Base-by-base conservation (phyloP, 1,140 invertebrate genomes). In the Anastrepha ludens region DNA sequence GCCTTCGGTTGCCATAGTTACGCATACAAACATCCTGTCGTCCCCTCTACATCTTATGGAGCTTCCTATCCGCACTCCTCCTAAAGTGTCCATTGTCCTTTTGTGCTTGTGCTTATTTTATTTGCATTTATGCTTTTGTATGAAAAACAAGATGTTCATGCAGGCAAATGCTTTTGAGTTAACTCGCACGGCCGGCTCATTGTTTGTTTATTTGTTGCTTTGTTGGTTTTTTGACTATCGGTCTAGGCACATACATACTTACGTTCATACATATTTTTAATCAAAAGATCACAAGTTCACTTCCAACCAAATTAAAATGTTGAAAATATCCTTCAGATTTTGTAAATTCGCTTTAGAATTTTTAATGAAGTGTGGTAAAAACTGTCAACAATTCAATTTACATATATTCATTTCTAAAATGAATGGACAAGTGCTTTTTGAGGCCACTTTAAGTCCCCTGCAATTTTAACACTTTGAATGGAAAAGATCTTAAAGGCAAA, bases 111-210 rank as follows among this genome's bases (percentile, higher is more conserved):
- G 41, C 47, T 81, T 20, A 20, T 81, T 8, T 58, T 81, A 81
- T 81, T 81, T 81, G 74, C 74, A 74, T 74, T 74, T 74, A 44
- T 74, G 70, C 74, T 81, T 81, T 81, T 81, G 74, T 81, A 2
- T 5, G 2, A 7, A 81, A 58, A 58, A 81, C 44, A 81, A 81
- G 2, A 81, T 81, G 74, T 81, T 81, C 55, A 50, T 81, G 44
- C 50, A 47, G 44, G 50, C 5, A 55, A 81, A 47, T 81, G 74
- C 74, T 81, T 17, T 74, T 74, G 39, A 74, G 70, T n/a, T n/a
- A 74, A 41, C 70, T 74, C 70, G 15, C 47, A 20, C 20, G 13
- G 47, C 44, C 47, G 17, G 2, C 47, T 81, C 3, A 13, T 39
- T 15, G 17, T 11, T 50, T 41, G 47, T 11, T 58, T 17, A 7